Conservation (phyloP, 2,113 vertebrate genomes). For the Pycnonotus jocosus region DNA sequence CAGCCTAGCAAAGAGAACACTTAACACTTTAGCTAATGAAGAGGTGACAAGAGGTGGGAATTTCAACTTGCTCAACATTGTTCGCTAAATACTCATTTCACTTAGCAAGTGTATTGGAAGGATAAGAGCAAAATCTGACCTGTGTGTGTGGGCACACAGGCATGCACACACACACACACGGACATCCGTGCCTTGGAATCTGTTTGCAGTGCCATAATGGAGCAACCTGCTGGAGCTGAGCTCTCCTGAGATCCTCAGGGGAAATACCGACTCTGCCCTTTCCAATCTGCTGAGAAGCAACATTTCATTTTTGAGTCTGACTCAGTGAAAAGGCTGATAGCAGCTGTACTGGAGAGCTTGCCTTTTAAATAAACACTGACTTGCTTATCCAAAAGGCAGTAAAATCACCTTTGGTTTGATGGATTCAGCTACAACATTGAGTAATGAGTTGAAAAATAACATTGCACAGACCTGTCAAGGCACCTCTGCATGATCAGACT, state of each 20-base stretch:
- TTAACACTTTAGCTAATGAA: background rate
- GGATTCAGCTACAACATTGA: constrained; percentile 26
- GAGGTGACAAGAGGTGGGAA: background rate
- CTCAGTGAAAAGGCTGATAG: constrained; percentile 14
- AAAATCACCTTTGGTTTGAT: constrained; percentile 36
- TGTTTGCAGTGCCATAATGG: background rate
- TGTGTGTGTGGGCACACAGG: background rate
- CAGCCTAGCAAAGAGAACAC: background rate
- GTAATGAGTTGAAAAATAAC: constrained; percentile 54
- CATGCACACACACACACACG: accelerated
- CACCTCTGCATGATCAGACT: constrained; percentile 1
- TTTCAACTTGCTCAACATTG: background rate
- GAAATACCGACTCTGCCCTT: constrained; percentile 1
- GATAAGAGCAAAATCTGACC: background rate
- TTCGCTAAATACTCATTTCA: background rate
- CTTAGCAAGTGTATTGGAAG: background rate
- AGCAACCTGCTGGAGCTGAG: background rate
- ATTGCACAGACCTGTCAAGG: constrained; percentile 39
- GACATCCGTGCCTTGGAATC: background rate
- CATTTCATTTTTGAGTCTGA: constrained; percentile 13
- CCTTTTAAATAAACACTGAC: constrained; percentile 24
- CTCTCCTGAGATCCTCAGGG: background rate
- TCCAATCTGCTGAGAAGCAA: constrained; percentile 18
- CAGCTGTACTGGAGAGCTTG: background rate
- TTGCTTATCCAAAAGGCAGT: constrained; percentile 14